Evolutionary conservation across 2,888 invertebrate species (phyloP).

Genomic region (Cerceris rybyensis): DNA sequence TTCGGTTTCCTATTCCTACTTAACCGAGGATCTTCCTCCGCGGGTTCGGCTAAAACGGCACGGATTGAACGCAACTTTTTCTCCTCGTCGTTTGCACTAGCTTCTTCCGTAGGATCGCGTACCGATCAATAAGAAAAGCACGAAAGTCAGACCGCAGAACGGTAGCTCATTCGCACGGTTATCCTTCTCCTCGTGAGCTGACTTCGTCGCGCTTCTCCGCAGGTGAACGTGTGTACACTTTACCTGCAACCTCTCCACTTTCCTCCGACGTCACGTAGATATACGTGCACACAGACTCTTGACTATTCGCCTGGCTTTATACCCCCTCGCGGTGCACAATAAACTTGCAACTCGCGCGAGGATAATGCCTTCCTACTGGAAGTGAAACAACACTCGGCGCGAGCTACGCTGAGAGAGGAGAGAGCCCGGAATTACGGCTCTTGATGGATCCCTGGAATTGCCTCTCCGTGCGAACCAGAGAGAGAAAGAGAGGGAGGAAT

Average conservation of each 20-base stretch:
- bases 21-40: neutral
- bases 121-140: constrained; percentile 74
- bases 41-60: constrained; percentile 22
- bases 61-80: constrained; percentile 28
- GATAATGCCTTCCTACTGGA: constrained; percentile 65
- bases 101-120: constrained; percentile 56
- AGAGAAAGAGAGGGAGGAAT: constrained; percentile 15
- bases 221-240: constrained; percentile 49
- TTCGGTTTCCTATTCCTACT: constrained; percentile 61
- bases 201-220: constrained; percentile 31
- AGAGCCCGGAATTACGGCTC: constrained; percentile 58
- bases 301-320: constrained; percentile 38
- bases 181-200: constrained; percentile 42
- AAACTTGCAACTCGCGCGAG: constrained; percentile 61
- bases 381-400: constrained; percentile 61
- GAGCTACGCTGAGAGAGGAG: constrained; percentile 26
- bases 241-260: constrained; percentile 38
- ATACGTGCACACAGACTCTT: constrained; percentile 17
- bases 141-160: constrained; percentile 72
- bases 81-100: constrained; percentile 37
- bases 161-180: constrained; percentile 78
- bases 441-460: constrained; percentile 67
- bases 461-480: constrained; percentile 31
- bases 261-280: constrained; percentile 32
- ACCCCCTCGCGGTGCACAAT: constrained; percentile 57